Evolutionary conservation across 2,797 vertebrate species (phyloP), one percentile per base, ranked within the genome.

Genomic region (Megalops cyprinoides): DNA sequence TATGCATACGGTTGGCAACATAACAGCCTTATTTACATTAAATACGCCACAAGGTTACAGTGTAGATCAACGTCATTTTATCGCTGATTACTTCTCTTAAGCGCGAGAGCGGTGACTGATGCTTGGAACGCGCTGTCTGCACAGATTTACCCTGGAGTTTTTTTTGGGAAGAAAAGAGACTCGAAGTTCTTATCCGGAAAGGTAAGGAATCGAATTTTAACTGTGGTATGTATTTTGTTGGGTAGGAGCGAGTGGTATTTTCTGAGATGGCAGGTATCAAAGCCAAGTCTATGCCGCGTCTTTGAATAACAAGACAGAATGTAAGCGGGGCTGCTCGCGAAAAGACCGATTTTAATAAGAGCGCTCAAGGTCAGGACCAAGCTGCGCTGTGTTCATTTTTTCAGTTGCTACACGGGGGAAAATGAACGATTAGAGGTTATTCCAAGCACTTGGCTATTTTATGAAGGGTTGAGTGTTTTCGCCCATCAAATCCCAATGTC

Each of bases 1-100:
- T 94, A 92, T 96, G 95, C 93, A 91, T 86, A 95, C 95, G 96
- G 97, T 94, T 97, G 97, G 97, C 97, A 97, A 96, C 97, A 96
- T 96, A 96, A 96, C 96, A 95, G 94, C 95, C 97, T 98, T 98
- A 98, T 99, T 99, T 98, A 98, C 97, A 99, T 98, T 97, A 99
- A 98, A 99, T 96, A 96, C 96, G 97, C 97, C 97, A 97, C 97
- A 98, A 98, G 97, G 98, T 99, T 99, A 97, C 97, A 97, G 97
- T 96, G 96, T 74, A 94, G 95, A 97, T 96, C 96, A 97, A 96
- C 97, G 97, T 97, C 97, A 97, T 96, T 97, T 98, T 96, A 96
- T 96, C 96, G 95, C 96, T 97, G 96, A 97, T 98, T 97, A 97
- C 97, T 98, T 96, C 94, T 97, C 95, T 97, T 96, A 96, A 96